Evolutionary conservation across 1,140 invertebrate species (phyloP).

Genomic region (Orchestia grillus): DNA sequence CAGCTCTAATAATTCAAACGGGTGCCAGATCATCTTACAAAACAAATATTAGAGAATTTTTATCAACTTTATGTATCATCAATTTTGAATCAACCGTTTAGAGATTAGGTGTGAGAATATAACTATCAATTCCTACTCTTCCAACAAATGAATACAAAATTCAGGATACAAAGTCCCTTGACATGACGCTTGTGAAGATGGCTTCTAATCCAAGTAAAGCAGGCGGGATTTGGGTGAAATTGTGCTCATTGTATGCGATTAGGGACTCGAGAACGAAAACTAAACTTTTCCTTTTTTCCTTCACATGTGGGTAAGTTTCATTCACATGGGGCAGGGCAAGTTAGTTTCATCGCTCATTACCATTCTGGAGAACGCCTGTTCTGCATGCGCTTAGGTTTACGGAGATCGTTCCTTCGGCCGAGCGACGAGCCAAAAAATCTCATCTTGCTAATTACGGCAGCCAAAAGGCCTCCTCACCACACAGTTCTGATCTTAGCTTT

Average conservation of each 20-base stretch:
- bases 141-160: too few species aligned
- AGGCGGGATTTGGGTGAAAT: not conserved
- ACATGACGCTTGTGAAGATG: too few species aligned
- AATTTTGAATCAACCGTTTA: too few species aligned
- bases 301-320: not conserved
- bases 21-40: too few species aligned
- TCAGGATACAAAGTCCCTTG: too few species aligned
- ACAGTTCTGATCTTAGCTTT: conserved; percentile 46
- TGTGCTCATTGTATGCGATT: not conserved
- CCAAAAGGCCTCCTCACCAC: conserved; percentile 6
- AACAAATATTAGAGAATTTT: too few species aligned
- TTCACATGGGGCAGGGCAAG: not conserved
- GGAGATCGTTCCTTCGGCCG: not conserved
- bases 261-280: not conserved
- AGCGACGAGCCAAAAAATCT: not conserved
- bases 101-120: too few species aligned
- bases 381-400: not conserved
- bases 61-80: too few species aligned
- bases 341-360: not conserved
- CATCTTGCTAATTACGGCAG: conserved; percentile 15
- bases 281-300: not conserved
- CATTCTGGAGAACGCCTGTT: not conserved
- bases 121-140: too few species aligned
- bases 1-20: too few species aligned
- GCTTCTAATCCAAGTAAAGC: not conserved